phyloP scores from a whole-genome alignment of 35 echinoderm and acorn worm genomes.

The Nesometra sesokonis region DNA sequence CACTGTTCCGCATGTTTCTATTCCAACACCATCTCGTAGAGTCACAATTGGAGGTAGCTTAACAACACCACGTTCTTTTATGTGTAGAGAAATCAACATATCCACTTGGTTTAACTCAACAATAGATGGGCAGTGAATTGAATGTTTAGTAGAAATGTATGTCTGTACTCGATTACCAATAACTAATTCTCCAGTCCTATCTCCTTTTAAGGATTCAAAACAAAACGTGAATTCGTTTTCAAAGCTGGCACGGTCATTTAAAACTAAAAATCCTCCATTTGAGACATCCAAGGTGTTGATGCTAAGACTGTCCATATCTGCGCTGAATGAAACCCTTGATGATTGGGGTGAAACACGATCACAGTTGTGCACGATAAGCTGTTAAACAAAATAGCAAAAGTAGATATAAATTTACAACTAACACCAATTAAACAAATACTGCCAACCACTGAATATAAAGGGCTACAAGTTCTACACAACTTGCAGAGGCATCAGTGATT shows the following conservation, averaged over 20 bases:
- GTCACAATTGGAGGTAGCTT: background rate
- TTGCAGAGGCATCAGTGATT: no score
- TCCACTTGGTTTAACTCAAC: background rate
- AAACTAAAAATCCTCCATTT: background rate
- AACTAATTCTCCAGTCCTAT: background rate
- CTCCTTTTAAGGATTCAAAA: background rate
- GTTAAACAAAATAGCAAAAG: slow-evolving; percentile 4
- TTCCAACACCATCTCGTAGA: slow-evolving; percentile 25
- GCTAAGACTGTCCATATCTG: background rate
- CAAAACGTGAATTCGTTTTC: background rate
- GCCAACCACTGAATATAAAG: no score
- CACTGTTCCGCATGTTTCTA: slow-evolving; percentile 65
- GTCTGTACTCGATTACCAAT: background rate
- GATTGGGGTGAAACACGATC: slow-evolving; percentile 13
- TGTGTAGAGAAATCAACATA: background rate
- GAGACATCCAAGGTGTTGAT: background rate
- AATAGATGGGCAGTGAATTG: background rate
- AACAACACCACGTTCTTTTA: background rate
- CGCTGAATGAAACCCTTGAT: background rate
- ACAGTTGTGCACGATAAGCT: slow-evolving; percentile 57
- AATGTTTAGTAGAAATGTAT: background rate
- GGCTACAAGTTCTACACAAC: no score
- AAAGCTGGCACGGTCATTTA: background rate
- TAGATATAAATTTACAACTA: background rate
- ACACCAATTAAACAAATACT: no score